Evolutionary conservation across 35 echinoderm and acorn worm species (phyloP), one percentile per base, ranked within the genome.

Genomic region (Heliocidaris erythrogramma): DNA sequence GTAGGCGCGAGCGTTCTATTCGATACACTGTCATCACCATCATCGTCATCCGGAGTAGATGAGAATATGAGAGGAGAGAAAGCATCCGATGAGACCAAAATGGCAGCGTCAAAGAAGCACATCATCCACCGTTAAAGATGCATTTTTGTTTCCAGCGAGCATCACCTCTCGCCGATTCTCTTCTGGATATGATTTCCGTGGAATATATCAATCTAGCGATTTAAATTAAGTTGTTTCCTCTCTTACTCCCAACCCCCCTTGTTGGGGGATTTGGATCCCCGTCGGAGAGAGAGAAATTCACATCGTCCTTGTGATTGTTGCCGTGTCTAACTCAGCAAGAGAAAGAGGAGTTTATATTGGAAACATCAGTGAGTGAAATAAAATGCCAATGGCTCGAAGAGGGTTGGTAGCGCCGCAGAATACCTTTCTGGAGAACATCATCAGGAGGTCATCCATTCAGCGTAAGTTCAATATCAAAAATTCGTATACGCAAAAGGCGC

Each of bases 391-490:
- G 69, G 93, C 95, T 91, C 65, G 97, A 48, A 92, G 96, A 95
- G 98, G 98, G 29, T 96, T 99, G 9, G 98, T 99, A 17, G 98
- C 98, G 94, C 98, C 98, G 30, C 98, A 99, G 94, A 99, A 99
- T 96, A 99, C 98, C 31, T 99, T 99, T 94, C 94, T 99, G 71
- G 98, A 99, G 95, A 99, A 96, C 85, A 97, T 99, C 31, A 99
- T 99, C 60, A 90, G 96, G 31, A 96, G 98, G 94, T 99, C 97
- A 9, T 95, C 93, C 59, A 94, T 97, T 48, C 98, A 99, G 96
- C 98, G 98, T 99, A 97, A 99, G 98, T 99, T 48, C 78, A n/a
- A 92, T 92, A 21, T 78, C 65, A 78, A 78, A 42, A 78, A 78
- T 18, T n/a, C 18, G 18, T n/a, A 1, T 18, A 7, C 18, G 21